Evolutionary conservation across 2,113 vertebrate species (phyloP).

Genomic region (Proteles cristata): DNA sequence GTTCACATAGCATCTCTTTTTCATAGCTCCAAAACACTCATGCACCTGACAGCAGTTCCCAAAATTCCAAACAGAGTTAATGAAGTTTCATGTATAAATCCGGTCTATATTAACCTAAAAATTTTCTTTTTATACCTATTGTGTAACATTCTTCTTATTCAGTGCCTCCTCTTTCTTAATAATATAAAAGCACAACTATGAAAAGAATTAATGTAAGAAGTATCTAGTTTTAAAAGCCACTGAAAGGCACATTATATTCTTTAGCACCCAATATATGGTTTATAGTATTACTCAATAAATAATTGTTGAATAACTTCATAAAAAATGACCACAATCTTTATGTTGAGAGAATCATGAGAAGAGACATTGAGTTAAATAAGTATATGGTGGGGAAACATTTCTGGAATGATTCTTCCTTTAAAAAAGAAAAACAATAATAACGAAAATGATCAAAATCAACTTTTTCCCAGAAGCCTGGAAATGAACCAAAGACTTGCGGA

Average conservation of each 20-base stretch:
- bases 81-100: background rate
- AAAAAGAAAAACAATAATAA: background rate
- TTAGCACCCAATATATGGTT: background rate
- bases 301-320: background rate
- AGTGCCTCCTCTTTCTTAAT: background rate
- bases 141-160: background rate
- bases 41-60: background rate
- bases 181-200: background rate
- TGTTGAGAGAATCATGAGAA: background rate
- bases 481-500: background rate
- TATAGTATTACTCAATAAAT: background rate
- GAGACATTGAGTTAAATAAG: background rate
- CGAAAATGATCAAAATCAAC: background rate
- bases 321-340: background rate
- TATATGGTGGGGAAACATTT: background rate
- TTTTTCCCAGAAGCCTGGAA: background rate
- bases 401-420: background rate
- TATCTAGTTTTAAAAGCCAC: background rate
- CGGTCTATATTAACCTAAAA: background rate
- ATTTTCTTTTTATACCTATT: background rate
- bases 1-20: background rate
- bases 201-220: slow-evolving; percentile 1
- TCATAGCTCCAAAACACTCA: background rate
- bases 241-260: background rate
- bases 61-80: background rate